Percentiles rank a stretch among this genome's conserved stretches.
Conservation (phyloP, 1,140 invertebrate genomes). For the Macrosteles quadrilineatus region DNA sequence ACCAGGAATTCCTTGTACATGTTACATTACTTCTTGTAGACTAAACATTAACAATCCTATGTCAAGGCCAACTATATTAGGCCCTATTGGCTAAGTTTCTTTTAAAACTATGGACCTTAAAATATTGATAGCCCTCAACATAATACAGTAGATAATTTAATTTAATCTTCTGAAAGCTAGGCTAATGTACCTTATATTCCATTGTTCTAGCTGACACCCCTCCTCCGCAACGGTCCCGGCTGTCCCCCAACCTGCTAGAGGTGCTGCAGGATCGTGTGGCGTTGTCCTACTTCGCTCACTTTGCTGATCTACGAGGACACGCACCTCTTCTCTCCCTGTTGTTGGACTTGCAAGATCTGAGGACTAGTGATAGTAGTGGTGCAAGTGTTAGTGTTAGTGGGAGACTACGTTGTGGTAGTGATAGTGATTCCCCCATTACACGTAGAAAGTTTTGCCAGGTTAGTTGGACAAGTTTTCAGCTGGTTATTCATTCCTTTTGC, state of each 20-base stretch:
- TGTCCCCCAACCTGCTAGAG: slow-evolving; percentile 33
- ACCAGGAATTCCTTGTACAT: too few species aligned
- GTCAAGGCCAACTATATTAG: too few species aligned
- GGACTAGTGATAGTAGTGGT: background rate
- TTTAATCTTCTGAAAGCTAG: too few species aligned
- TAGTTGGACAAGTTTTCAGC: too few species aligned
- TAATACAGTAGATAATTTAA: too few species aligned
- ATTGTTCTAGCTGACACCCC: slow-evolving; percentile 26
- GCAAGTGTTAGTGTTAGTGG: slow-evolving; percentile 1
- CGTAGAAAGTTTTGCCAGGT: slow-evolving; percentile 11
- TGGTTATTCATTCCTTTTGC: too few species aligned
- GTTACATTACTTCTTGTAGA: too few species aligned
- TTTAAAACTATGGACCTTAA: too few species aligned
- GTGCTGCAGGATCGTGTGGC: slow-evolving; percentile 34
- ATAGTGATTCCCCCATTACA: slow-evolving; percentile 13
- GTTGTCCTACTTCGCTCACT: slow-evolving; percentile 34
- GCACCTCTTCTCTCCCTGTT: slow-evolving; percentile 27
- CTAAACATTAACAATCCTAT: too few species aligned
- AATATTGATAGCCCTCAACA: too few species aligned
- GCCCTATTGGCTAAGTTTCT: too few species aligned
- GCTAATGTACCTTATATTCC: too few species aligned
- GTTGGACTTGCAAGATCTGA: slow-evolving; percentile 31
- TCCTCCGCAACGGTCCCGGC: slow-evolving; percentile 29
- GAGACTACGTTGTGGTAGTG: background rate
- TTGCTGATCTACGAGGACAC: slow-evolving; percentile 34